phyloP scores from a whole-genome alignment of 2,113 vertebrate species.

The Carettochelys insculpta region DNA sequence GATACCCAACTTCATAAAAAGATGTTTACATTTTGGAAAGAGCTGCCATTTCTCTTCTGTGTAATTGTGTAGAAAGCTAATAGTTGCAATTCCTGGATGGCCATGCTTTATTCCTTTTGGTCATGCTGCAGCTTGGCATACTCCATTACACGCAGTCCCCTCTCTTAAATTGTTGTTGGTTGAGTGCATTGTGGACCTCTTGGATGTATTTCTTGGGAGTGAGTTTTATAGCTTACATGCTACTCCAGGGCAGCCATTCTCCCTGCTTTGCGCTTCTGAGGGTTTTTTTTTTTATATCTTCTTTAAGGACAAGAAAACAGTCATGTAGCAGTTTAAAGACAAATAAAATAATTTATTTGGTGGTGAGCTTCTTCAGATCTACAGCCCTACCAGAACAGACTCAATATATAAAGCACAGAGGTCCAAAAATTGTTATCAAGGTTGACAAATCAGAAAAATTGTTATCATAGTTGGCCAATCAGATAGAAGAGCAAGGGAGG shows the following conservation, averaged over 20 bases:
- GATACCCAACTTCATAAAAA: constrained; percentile 29
- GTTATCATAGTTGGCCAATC: too few relatives aligned
- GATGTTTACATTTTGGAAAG: constrained; percentile 59
- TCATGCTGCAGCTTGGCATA: constrained; percentile 3
- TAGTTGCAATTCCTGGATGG: constrained; percentile 34
- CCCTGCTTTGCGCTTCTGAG: neutral
- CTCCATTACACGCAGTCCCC: constrained; percentile 7
- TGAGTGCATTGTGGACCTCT: neutral
- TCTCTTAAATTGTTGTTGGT: neutral
- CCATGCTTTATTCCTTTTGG: constrained; percentile 56
- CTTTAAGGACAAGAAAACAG: neutral
- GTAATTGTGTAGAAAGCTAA: constrained; percentile 42
- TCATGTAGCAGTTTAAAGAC: too few relatives aligned
- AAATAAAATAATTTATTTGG: too few relatives aligned
- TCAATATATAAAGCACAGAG: too few relatives aligned
- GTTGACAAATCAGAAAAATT: too few relatives aligned
- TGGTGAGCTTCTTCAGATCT: too few relatives aligned
- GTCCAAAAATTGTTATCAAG: too few relatives aligned
- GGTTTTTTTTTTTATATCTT: neutral
- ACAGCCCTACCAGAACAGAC: too few relatives aligned
- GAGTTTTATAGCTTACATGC: neutral
- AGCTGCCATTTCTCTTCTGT: constrained; percentile 41
- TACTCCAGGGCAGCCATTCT: too few relatives aligned
- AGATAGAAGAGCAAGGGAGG: too few relatives aligned
- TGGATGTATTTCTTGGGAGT: neutral